Evolutionary conservation across 2,113 vertebrate genomes (phyloP), one percentile per base, ranked within the genome.

Genomic region (Zosterops pallidus): DNA sequence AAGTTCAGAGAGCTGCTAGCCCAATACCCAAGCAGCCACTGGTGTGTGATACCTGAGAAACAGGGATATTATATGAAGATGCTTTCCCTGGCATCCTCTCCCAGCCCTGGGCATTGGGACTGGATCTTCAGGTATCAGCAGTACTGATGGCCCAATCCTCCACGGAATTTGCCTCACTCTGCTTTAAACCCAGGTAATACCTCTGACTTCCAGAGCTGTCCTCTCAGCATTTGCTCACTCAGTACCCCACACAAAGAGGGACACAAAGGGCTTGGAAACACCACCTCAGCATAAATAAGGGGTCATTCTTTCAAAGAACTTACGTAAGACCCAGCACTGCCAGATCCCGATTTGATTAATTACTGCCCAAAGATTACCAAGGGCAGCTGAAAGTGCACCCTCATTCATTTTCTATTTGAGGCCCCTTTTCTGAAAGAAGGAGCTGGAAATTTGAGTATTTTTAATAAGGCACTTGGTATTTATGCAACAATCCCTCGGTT

Each of bases 341-440:
- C 79, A 93, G 69, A 62, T 62, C 63, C 69, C 0, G 62, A 83
- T 91, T 88, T 84, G 83, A 93, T 94, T 94, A 90, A 95, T 95
- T 83, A 75, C 46, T 35, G 37, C 74, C 86, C n/a, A 83, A 65
- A 83, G 72, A 82, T 74, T 71, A 91, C 6, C 2, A 37, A 82
- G n/a, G 6, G 7, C 67, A 86, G 35, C 42, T 83, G 60, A 92
- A 94, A 88, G 79, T 65, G 22, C 57, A 82, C 28, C 20, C 74
- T 84, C 72, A 84, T 77, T 82, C 65, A 79, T 93, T 69, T 92
- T n/a, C 53, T 82, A 28, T 70, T 93, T 84, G 86, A 93, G 83
- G 70, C 33, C 49, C 20, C 44, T 72, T 78, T 94, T 69, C 56
- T 52, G 28, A 80, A 86, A 83, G 47, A 28, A 71, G 52, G 33